Evolutionary conservation across 2,113 vertebrate species (phyloP).

Genomic region (Pipa parva): DNA sequence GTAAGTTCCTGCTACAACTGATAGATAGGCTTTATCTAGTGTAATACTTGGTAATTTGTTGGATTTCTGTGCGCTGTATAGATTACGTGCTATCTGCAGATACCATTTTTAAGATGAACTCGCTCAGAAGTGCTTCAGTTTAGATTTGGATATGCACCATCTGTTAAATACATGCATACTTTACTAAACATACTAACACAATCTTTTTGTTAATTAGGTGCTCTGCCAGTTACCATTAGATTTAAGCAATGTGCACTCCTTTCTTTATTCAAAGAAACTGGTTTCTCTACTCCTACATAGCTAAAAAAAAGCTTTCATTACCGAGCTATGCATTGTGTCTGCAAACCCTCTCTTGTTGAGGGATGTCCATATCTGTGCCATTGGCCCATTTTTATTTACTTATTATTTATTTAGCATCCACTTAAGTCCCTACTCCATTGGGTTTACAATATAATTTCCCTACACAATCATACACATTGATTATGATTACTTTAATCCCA

Average conservation of each 20-base stretch:
- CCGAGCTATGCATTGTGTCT: neutral
- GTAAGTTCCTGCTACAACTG: neutral
- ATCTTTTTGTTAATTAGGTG: constrained; percentile 41
- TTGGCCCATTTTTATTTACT: no score
- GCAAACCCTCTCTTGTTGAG: neutral
- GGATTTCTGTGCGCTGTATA: constrained; percentile 3
- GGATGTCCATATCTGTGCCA: no score
- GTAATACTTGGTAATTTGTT: constrained; percentile 23
- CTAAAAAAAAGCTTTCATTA: neutral
- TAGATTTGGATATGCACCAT: constrained; percentile 24
- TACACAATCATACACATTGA: no score
- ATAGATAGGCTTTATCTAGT: constrained; percentile 6
- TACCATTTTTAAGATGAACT: constrained; percentile 16
- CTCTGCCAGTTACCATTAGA: constrained; percentile 24
- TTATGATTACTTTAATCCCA: no score
- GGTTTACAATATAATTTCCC: no score
- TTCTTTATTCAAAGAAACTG: neutral
- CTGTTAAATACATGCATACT: constrained; percentile 36
- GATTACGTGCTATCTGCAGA: constrained; percentile 28
- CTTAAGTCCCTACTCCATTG: no score
- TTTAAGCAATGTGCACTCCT: neutral
- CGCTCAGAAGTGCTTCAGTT: constrained; percentile 27
- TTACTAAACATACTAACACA: constrained; percentile 15
- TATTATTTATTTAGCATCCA: no score
- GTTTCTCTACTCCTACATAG: neutral